These are phyloP conservation scores for Griposia aprilina DNA, from an alignment of 2,888 invertebrate genomes.

Conservation along the genomic window DNA sequence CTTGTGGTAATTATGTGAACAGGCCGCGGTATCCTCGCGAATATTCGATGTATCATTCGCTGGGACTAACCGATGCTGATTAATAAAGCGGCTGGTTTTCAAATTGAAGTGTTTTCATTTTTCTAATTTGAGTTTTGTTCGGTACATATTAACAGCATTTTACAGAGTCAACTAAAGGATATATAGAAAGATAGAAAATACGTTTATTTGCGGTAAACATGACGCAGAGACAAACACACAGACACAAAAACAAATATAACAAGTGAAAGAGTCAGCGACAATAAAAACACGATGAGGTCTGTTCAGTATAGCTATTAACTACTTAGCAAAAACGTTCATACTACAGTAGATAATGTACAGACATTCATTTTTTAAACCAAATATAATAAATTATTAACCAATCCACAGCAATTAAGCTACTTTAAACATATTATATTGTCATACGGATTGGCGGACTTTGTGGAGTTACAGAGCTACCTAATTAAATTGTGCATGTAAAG, in stretches of 20 bases:
- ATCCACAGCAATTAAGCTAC: constrained; percentile 51
- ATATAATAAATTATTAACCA: constrained; percentile 18
- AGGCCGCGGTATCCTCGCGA: constrained; percentile 70
- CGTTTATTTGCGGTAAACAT: no score
- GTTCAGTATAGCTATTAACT: background rate
- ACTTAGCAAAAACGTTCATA: no score
- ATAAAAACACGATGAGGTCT: background rate
- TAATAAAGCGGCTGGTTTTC: constrained; percentile 42
- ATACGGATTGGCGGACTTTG: constrained; percentile 58
- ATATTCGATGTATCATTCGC: constrained; percentile 69
- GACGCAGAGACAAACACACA: no score
- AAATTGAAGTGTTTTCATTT: constrained; percentile 20
- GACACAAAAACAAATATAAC: no score
- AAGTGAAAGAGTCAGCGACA: background rate
- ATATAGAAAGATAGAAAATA: no score
- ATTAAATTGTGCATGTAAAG: constrained; percentile 70
- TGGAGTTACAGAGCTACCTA: constrained; percentile 59
- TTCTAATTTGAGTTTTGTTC: constrained; percentile 8
- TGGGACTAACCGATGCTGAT: constrained; percentile 56
- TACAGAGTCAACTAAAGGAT: no score
- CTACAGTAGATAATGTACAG: no score
- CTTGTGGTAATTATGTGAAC: constrained; percentile 85
- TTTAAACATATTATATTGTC: constrained; percentile 48
- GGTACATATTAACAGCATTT: no score
- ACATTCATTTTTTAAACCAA: no score